These are phyloP conservation scores for Colinus virginianus DNA, from an alignment of 2,113 vertebrate genomes.

Conservation along the genomic window DNA sequence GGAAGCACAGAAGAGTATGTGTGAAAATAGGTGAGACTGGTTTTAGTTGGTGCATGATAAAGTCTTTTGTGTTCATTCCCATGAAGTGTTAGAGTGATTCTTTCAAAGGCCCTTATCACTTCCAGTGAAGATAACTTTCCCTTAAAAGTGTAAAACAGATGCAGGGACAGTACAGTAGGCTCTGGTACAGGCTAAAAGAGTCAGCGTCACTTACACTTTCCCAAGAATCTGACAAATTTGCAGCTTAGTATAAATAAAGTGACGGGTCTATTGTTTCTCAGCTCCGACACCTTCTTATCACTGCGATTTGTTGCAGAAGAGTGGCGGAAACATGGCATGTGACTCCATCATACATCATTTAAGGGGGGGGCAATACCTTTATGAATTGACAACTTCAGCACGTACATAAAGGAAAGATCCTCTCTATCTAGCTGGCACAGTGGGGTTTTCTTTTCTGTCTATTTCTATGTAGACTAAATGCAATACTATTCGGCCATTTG, in stretches of 20 bases:
- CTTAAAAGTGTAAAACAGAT: constrained; percentile 59
- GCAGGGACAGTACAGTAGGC: constrained; percentile 11
- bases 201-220: constrained; percentile 68
- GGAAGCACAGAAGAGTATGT: constrained; percentile 62
- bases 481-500: rapidly evolving
- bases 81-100: constrained; percentile 31
- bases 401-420: background rate
- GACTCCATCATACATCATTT: background rate
- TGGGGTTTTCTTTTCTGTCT: background rate
- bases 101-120: constrained; percentile 63
- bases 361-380: background rate
- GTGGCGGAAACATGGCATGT: constrained; percentile 80
- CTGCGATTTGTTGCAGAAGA: constrained; percentile 62
- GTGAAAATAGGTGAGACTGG: constrained; percentile 20
- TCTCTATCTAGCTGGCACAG: background rate
- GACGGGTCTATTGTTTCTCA: constrained; percentile 83
- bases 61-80: constrained; percentile 28
- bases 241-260: constrained; percentile 76
- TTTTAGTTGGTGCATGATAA: background rate
- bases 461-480: background rate
- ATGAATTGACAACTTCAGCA: background rate
- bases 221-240: constrained; percentile 75
- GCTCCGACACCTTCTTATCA: constrained; percentile 89
- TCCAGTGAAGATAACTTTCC: constrained; percentile 60
- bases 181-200: constrained; percentile 19